phyloP scores from a whole-genome alignment of 2,888 invertebrate species.

The Cyaniris semiargus region DNA sequence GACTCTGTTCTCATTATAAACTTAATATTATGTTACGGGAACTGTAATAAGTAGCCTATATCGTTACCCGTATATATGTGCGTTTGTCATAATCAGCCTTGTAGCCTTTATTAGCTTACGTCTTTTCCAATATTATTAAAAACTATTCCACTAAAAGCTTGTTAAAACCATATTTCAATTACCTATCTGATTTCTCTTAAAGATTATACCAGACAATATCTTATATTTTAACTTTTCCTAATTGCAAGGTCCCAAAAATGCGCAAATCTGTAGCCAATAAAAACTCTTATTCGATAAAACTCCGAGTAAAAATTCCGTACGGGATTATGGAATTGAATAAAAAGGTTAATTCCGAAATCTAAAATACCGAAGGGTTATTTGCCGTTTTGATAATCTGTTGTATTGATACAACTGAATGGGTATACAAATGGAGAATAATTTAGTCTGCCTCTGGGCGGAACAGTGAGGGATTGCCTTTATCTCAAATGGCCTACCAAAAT shows the following conservation, averaged over 20 bases:
- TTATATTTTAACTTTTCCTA: not conserved
- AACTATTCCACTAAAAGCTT: too few species aligned
- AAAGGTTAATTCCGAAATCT: conserved; percentile 16
- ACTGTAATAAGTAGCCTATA: too few species aligned
- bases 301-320: not conserved
- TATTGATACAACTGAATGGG: conserved; percentile 38
- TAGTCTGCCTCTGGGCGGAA: conserved; percentile 24
- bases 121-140: too few species aligned
- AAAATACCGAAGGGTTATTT: conserved; percentile 37
- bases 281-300: not conserved
- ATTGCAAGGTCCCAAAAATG: not conserved
- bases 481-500: conserved; percentile 25
- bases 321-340: conserved; percentile 17
- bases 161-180: too few species aligned
- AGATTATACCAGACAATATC: too few species aligned
- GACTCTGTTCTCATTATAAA: too few species aligned
- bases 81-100: too few species aligned
- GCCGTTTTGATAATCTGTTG: conserved; percentile 39
- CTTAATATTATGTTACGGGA: too few species aligned
- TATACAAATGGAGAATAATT: conserved; percentile 31
- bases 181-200: too few species aligned
- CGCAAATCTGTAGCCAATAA: not conserved
- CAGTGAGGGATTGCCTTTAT: conserved; percentile 30
- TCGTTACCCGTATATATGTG: too few species aligned
- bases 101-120: too few species aligned